Evolutionary conservation across 2,888 invertebrate genomes (phyloP).

Genomic region (Allophyes oxyacanthae): DNA sequence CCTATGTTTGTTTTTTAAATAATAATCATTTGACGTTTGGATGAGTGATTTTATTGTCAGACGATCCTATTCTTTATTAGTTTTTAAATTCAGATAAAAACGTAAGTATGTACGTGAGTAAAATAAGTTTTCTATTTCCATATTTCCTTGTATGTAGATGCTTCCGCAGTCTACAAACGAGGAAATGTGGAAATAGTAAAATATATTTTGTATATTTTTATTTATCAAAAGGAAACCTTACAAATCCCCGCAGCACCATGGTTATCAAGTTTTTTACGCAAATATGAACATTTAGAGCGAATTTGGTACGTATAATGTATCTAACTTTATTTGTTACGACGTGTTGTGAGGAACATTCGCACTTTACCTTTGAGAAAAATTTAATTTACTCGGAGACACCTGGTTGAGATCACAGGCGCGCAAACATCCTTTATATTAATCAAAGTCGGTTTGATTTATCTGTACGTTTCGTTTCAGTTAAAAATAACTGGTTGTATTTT

Average conservation of each 20-base stretch:
- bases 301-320: constrained; percentile 35
- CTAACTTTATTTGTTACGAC: constrained; percentile 31
- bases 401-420: constrained; percentile 56
- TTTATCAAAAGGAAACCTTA: constrained; percentile 17
- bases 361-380: constrained; percentile 56
- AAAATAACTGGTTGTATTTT: constrained; percentile 16
- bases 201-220: constrained; percentile 1
- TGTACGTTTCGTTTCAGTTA: constrained; percentile 18
- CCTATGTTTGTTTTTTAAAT: no score
- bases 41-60: no score
- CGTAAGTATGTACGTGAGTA: no score
- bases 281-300: constrained; percentile 26
- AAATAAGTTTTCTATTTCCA: no score
- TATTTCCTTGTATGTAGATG: no score
- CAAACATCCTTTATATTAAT: constrained; percentile 58
- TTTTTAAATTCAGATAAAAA: no score
- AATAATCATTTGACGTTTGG: no score
- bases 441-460: constrained; percentile 33
- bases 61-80: no score
- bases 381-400: constrained; percentile 60
- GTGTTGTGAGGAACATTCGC: constrained; percentile 44
- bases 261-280: constrained; percentile 18
- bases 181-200: constrained; percentile 12
- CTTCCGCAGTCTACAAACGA: not conserved
- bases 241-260: constrained; percentile 3